Evolutionary conservation across 2,113 vertebrate species (phyloP), one percentile per base, ranked within the genome.

Genomic region (Nettapus auritus): DNA sequence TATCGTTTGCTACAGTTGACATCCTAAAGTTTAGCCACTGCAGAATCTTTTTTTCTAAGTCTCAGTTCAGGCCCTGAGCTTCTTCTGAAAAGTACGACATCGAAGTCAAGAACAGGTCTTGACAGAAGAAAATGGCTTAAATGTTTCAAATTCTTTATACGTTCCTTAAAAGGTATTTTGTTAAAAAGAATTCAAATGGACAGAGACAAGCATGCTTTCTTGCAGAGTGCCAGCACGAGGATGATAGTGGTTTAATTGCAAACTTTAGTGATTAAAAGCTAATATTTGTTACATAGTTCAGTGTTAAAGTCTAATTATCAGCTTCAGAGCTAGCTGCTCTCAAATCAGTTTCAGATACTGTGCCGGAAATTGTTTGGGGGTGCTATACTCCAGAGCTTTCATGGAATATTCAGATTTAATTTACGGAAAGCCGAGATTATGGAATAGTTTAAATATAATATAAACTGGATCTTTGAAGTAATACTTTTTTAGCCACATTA

Each of bases 171-270:
- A 67, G 31, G 3, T 60, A 13, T 93, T 87, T 89, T 85, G 11
- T 88, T 85, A 44, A 53, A 64, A 84, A 10, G 16, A 62, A 12
- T 82, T 90, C 8, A 76, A 57, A 36, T 57, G 5, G 9, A n/a
- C 26, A 34, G 46, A 71, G 63, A 11, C 36, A 82, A 64, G 25
- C 9, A 10, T 1, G 2, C 0, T 0, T 82, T 13, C 44, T 2
- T 0, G 87, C 17, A 34, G 20, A 29, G 62, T 82, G 84, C 21
- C 11, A n/a, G 8, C 8, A 44, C 12, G 69, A n/a, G 25, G 44
- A 69, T 38, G n/a, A 8, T 48, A 64, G 18, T 42, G 20, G n/a
- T 71, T 87, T 79, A 66, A 36, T 82, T 79, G 71, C 50, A 88
- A 38, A 67, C 20, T 33, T 81, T 6, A 2, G 5, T 62, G 28